Evolutionary conservation across 2,888 invertebrate genomes (phyloP), one percentile per base, ranked within the genome.

Genomic region (Euzophera pinguis): DNA sequence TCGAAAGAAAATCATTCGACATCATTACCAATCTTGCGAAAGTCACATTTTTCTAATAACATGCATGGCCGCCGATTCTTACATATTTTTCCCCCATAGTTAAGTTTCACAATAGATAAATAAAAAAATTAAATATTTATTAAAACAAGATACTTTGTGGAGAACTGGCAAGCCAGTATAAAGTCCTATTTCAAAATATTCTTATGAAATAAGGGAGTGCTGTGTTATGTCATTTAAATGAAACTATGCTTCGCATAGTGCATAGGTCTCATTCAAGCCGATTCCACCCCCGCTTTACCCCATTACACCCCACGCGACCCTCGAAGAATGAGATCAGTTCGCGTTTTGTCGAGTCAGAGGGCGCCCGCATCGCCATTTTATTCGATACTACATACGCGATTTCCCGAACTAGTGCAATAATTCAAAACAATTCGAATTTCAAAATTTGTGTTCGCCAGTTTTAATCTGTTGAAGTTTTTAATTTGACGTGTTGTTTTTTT

Each of bases 351-450:
- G 68, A 64, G 70, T 66, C 35, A 53, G 59, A 55, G 65, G 68
- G 58, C 61, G 69, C 61, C 54, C 69, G 80, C 64, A 58, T 62
- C 58, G 61, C 62, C 54, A 59, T 53, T 45, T 50, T 51, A 54
- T 43, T 50, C 48, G 57, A 63, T 59, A 57, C 67, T 66, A 69
- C 55, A 5, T 22, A 57, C 80, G 81, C 86, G 86, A 84, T 81
- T 79, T 81, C 70, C 71, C 63, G 71, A 80, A 83, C 74, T 73
- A 75, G 84, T 85, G 84, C 83, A 85, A 84, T 83, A 80, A 71
- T 65, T 60, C 48, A 60, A 70, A 73, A 71, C 71, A 61, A 70
- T 73, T 69, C 69, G 75, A 73, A 78, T 74, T 73, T 67, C 55
- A 54, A 60, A 65, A 65, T 37, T 43, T 63, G 67, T 73, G 70